Conservation (phyloP, 1,140 invertebrate species). For the Bombus difficillimus region DNA sequence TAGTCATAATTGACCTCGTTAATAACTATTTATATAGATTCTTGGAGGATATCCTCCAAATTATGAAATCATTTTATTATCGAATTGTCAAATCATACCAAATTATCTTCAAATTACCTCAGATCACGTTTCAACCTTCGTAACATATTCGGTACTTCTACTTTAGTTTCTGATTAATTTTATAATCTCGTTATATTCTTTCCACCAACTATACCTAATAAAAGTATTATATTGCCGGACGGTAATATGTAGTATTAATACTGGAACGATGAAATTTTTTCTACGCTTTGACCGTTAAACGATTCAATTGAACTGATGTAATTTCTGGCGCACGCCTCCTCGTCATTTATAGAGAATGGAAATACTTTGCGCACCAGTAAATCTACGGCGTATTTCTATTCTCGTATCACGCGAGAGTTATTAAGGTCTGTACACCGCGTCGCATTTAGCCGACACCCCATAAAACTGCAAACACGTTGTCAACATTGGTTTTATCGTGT, state of each 20-base stretch:
- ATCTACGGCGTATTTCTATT: conserved; percentile 42
- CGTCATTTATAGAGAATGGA: conserved; percentile 13
- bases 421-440: conserved; percentile 37
- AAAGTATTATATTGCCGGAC: too few relatives aligned
- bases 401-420: conserved; percentile 44
- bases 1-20: too few relatives aligned
- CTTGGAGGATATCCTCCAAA: too few relatives aligned
- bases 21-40: too few relatives aligned
- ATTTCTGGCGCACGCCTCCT: neutral
- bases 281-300: neutral
- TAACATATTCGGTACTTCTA: too few relatives aligned
- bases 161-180: too few relatives aligned
- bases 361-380: conserved; percentile 26
- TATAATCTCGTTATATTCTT: too few relatives aligned
- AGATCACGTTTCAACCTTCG: too few relatives aligned
- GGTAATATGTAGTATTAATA: neutral
- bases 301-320: conserved; percentile 34
- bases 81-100: too few relatives aligned
- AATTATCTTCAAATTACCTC: too few relatives aligned
- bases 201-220: too few relatives aligned
- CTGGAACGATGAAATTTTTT: neutral
- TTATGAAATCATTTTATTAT: too few relatives aligned
- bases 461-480: conserved; percentile 67
- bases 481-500: conserved; percentile 65
- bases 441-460: conserved; percentile 59